Conservation (phyloP, 1,140 invertebrate genomes). For the Phymastichus coffea region DNA sequence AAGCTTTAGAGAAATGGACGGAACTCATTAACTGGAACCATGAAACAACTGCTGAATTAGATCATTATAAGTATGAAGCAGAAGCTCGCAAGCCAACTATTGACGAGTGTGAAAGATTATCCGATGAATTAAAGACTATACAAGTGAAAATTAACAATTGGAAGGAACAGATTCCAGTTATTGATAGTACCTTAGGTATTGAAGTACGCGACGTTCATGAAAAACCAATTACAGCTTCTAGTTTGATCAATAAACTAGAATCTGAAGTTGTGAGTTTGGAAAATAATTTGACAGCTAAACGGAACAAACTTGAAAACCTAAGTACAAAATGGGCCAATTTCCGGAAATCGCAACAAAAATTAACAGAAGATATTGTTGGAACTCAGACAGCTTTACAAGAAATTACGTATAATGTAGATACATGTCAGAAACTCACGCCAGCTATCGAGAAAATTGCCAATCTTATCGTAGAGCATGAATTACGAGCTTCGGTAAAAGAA, state of each 20-base stretch:
- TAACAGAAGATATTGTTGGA: slow-evolving; percentile 64
- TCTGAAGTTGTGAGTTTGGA: slow-evolving; percentile 66
- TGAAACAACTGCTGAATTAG: slow-evolving; percentile 77
- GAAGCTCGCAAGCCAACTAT: slow-evolving; percentile 70
- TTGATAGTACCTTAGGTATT: slow-evolving; percentile 68
- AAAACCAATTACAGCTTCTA: slow-evolving; percentile 67
- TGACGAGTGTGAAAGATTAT: slow-evolving; percentile 65
- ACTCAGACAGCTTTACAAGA: slow-evolving; percentile 59
- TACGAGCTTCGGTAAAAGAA: slow-evolving; percentile 58
- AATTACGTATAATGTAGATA: slow-evolving; percentile 56
- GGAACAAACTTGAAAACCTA: slow-evolving; percentile 68
- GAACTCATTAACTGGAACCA: slow-evolving; percentile 80
- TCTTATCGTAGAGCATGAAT: slow-evolving; percentile 57
- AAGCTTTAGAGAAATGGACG: slow-evolving; percentile 77
- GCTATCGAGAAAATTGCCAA: slow-evolving; percentile 61
- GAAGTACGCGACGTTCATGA: slow-evolving; percentile 69
- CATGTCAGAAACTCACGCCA: slow-evolving; percentile 60
- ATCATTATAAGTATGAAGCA: slow-evolving; percentile 77
- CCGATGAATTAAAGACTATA: slow-evolving; percentile 68
- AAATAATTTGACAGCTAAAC: slow-evolving; percentile 64
- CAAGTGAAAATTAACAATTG: slow-evolving; percentile 67
- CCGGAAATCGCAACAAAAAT: slow-evolving; percentile 64
- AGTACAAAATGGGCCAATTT: slow-evolving; percentile 70
- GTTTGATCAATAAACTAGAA: slow-evolving; percentile 71
- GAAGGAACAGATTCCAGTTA: slow-evolving; percentile 66